Percentiles rank a stretch among this genome's conserved stretches.
phyloP scores from a whole-genome alignment of 2,797 vertebrate genomes.

The Nyctibius grandis region DNA sequence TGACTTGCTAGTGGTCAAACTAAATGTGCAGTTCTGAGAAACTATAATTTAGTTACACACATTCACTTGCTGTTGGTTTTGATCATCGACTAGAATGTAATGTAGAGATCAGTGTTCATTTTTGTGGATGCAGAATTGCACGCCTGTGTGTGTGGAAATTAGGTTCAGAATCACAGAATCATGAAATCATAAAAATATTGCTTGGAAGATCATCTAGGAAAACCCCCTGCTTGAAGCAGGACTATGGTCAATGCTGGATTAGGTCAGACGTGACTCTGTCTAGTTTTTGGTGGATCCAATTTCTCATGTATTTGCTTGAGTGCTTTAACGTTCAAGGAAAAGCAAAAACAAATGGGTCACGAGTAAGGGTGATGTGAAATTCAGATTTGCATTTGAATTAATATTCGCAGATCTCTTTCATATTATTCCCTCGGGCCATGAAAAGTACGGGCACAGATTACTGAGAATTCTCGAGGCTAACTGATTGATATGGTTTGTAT shows the following conservation, averaged over 20 bases:
- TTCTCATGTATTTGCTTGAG: not conserved
- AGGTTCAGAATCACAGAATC: not conserved
- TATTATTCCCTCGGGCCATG: conserved; percentile 21
- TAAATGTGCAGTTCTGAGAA: not conserved
- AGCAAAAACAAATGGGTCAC: conserved; percentile 38
- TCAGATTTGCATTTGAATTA: conserved; percentile 59
- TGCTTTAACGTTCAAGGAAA: not conserved
- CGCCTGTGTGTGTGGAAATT: not conserved
- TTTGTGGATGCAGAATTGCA: not conserved
- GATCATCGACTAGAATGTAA: not conserved
- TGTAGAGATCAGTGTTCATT: fast-evolving
- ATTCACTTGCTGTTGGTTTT: not conserved
- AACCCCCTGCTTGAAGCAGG: not conserved
- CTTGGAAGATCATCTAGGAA: not conserved
- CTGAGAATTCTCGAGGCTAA: not conserved
- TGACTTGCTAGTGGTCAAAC: not conserved
- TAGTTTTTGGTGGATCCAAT: not conserved
- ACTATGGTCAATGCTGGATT: not conserved
- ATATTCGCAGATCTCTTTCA: conserved; percentile 20
- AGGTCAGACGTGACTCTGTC: not conserved
- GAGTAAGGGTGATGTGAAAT: conserved; percentile 26
- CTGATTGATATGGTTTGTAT: conserved; percentile 45
- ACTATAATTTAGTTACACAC: not conserved
- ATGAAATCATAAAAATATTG: not conserved
- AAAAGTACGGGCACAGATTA: conserved; percentile 8